A percentile compares a stretch with the other conserved stretches of the same genome.
These are phyloP conservation scores for Pristionchus pacificus DNA, from an alignment of 1,140 invertebrate species.

Conservation along the genomic window DNA sequence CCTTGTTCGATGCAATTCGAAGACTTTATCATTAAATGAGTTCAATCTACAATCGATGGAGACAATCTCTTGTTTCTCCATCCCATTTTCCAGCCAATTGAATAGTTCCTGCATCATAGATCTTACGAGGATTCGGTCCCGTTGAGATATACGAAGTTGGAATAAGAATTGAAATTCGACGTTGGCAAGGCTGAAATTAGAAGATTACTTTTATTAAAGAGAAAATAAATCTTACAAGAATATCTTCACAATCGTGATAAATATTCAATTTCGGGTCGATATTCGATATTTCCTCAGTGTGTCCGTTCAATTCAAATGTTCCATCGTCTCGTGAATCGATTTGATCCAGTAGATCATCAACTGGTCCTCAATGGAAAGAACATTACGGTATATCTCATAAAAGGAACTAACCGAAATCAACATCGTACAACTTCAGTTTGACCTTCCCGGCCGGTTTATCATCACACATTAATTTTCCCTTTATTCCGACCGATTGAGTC, in stretches of 20 bases:
- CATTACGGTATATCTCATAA: too few relatives aligned
- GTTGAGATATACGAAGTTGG: slow-evolving; percentile 30
- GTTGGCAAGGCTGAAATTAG: slow-evolving; percentile 34
- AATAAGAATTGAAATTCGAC: slow-evolving; percentile 34
- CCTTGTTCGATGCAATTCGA: too few relatives aligned
- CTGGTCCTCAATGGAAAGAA: not conserved
- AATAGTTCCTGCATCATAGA: slow-evolving; percentile 34
- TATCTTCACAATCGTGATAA: slow-evolving; percentile 36
- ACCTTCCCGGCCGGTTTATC: slow-evolving; percentile 3
- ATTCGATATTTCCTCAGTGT: slow-evolving; percentile 23
- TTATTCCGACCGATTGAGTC: not conserved
- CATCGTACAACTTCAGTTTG: slow-evolving; percentile 11
- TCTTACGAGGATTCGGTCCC: slow-evolving; percentile 26
- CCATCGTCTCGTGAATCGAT: slow-evolving; percentile 30
- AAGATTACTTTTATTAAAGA: not conserved
- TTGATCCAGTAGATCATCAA: slow-evolving; percentile 32
- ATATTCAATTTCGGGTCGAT: slow-evolving; percentile 41
- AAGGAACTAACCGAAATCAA: too few relatives aligned
- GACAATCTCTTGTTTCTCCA: slow-evolving; percentile 33
- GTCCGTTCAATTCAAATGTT: slow-evolving; percentile 28
- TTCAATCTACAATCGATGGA: too few relatives aligned
- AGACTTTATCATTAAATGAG: too few relatives aligned
- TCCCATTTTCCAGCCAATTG: slow-evolving; percentile 27
- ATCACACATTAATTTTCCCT: slow-evolving; percentile 9
- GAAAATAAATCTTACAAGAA: not conserved